phyloP scores from a whole-genome alignment of 2,888 invertebrate species.

The Rutpela maculata region DNA sequence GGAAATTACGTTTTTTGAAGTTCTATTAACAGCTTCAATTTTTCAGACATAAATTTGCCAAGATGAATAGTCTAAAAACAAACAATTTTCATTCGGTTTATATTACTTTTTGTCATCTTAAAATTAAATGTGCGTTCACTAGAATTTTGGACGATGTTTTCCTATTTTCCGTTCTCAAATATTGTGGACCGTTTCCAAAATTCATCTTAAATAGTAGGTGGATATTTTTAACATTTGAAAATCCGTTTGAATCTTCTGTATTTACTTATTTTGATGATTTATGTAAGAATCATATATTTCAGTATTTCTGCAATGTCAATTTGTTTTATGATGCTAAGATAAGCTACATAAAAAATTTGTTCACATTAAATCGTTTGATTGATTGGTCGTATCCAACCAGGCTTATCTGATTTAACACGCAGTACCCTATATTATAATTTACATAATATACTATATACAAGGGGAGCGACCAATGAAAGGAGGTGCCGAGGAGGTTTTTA shows the following conservation, averaged over 20 bases:
- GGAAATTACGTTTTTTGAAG: conserved; percentile 53
- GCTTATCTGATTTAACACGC: too few species aligned
- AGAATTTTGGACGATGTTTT: conserved; percentile 40
- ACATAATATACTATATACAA: too few species aligned
- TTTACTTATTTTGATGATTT: neutral
- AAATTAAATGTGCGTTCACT: conserved; percentile 39
- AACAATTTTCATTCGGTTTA: conserved; percentile 44
- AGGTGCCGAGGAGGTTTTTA: too few species aligned
- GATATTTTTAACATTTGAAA: neutral
- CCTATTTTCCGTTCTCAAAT: conserved; percentile 50
- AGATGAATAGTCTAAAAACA: conserved; percentile 43
- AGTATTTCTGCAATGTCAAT: too few species aligned
- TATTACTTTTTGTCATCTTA: conserved; percentile 44
- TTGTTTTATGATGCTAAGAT: too few species aligned
- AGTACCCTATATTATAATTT: too few species aligned
- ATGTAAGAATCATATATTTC: neutral
- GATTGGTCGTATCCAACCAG: too few species aligned
- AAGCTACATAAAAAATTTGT: too few species aligned
- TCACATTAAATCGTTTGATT: too few species aligned
- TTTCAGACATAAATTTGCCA: conserved; percentile 44
- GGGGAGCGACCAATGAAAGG: too few species aligned
- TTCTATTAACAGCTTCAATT: conserved; percentile 47
- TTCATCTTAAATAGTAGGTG: neutral
- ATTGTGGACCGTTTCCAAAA: conserved; percentile 23
- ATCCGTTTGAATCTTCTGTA: neutral